Base-by-base conservation (phyloP, 2,113 vertebrate genomes). In the Sclerurus mexicanus region DNA sequence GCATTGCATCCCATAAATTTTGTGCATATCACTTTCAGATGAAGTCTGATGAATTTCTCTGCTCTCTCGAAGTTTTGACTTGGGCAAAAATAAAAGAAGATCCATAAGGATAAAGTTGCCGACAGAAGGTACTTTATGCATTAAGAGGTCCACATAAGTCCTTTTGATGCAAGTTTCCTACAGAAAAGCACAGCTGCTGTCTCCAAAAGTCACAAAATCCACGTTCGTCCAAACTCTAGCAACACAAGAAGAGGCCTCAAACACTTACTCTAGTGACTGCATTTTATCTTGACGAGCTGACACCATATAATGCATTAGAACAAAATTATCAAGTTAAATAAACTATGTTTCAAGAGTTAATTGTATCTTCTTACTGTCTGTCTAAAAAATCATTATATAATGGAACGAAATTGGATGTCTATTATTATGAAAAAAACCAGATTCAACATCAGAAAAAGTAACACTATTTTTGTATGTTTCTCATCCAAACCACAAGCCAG, bases 401-500 rank as follows among this genome's bases (percentile, higher is more conserved):
- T 50, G 55, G 95, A 95, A 89, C 62, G 95, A 96, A 96, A 87
- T 7, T 80, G 49, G 55, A 87, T 82, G 87, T 55, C 85, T 93
- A 64, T 93, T 94, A 78, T 60, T 88, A 93, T 16, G n/a, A 62
- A 35, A 40, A 68, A 87, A 64, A 1, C 22, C 31, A 42, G 85
- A 50, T 67, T 64, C 60, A 64, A 91, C 62, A 86, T 79, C 84
- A 96, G 88, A 95, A 97, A 94, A 97, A 86, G 71, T 37, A 83
- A 64, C 73, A 87, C 66, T 95, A 15, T 97, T 97, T 97, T 74
- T 73, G 15, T 87, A 83, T 93, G 73, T 94, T 97, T 94, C 21
- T 6, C 87, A 91, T 97, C 94, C 92, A 97, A 97, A 84, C 97
- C 97, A 96, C 96, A 97, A 94, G 95, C 92, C 96, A 97, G 90